Base-by-base conservation (phyloP, 2,888 invertebrate genomes). In the Latrodectus hesperus region DNA sequence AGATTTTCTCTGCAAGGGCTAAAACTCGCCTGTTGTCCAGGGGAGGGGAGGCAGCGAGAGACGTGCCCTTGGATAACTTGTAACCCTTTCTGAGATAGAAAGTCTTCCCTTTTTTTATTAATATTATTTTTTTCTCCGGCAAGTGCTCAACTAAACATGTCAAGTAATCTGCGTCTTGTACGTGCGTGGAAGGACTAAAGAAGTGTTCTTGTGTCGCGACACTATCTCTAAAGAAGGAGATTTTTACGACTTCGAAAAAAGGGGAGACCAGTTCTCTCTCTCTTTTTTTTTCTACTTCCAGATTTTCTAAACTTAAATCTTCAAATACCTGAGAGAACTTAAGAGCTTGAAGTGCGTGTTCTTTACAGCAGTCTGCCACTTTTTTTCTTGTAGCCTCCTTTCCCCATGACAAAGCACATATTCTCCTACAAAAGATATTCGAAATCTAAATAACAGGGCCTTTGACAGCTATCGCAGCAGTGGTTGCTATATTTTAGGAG, bases 11-110 rank as follows among this genome's bases (percentile, higher is more conserved):
- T 67, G 76, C 64, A 64, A 74, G 22, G 76, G 76, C 51, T 65
- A 17, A 22, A 38, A 12, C 22, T 26, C 26, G 16, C 14, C 12
- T 52, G 55, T 26, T 26, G 26, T 53, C 14, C 14, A 16, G 74
- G 60, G 60, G 17, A 70, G 67, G 51, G 65, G 81, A 53, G 53
- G 52, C 8, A 16, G 51, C 60, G 64, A 60, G 14, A 60, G 11
- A 60, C 52, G 80, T 64, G 81, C 81, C 81, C 81, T 81, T 81
- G 81, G 81, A 65, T 65, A 65, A 67, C 81, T 53, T 51, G 81
- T 73, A 73, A 81, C 81, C 81, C 81, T 73, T 73, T 52, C 64
- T 68, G 53, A 77, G 77, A 77, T 77, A 68, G 52, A 51, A 53
- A 68, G 17, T 60, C 60, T 68, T n/a, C 12, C 16, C 26, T 68